These are phyloP conservation scores for Hippopotamus amphibius DNA, from an alignment of 2,113 vertebrate genomes.

Conservation along the genomic window DNA sequence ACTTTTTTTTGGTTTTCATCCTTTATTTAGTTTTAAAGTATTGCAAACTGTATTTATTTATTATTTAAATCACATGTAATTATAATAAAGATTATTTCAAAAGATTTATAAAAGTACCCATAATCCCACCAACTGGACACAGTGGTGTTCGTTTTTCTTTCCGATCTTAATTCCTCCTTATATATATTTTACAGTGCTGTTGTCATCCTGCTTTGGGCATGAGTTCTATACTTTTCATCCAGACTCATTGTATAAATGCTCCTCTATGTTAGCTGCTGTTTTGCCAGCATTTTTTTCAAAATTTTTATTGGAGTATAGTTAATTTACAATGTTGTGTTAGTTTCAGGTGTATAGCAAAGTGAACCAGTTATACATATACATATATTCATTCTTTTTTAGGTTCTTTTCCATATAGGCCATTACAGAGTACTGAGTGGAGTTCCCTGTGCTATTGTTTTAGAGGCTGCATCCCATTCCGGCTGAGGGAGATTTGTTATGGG, in stretches of 20 bases:
- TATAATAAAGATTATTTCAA: slow-evolving; percentile 17
- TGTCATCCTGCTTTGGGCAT: background rate
- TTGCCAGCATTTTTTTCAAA: background rate
- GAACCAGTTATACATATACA: too few species aligned
- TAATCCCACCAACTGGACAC: background rate
- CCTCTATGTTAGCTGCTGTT: background rate
- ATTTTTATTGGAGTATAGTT: too few species aligned
- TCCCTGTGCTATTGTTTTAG: background rate
- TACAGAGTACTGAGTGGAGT: too few species aligned
- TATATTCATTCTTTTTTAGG: too few species aligned
- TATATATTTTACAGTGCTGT: background rate
- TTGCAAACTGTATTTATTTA: too few species aligned
- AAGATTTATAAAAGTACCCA: background rate
- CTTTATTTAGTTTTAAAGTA: too few species aligned
- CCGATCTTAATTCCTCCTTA: background rate
- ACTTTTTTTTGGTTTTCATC: too few species aligned
- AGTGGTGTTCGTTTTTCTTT: background rate
- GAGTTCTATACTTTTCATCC: background rate
- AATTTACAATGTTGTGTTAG: too few species aligned
- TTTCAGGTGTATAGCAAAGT: too few species aligned
- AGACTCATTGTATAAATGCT: background rate
- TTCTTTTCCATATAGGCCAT: too few species aligned
- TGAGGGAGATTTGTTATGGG: background rate
- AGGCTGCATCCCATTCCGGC: background rate
- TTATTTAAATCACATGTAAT: too few species aligned